Evolutionary conservation across 2,797 vertebrate genomes (phyloP), one percentile per base, ranked within the genome.

Genomic region (Sarcoramphus papa): DNA sequence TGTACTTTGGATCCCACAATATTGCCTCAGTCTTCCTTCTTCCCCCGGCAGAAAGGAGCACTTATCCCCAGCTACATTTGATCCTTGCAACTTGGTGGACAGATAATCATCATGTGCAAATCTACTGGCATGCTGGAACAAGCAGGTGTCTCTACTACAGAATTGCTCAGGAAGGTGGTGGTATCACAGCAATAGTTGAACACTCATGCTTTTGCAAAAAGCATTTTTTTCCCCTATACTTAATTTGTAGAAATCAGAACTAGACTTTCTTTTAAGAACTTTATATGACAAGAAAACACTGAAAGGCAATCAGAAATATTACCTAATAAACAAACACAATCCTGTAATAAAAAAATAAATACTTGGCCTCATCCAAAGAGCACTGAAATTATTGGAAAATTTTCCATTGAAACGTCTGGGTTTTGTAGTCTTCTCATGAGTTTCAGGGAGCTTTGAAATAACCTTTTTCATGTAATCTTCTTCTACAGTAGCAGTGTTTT

Each of bases 371-470:
- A 73, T 57, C 18, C 67, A 76, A 87, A 89, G 27, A 37, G 31
- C 28, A 73, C 4, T n/a, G 25, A 91, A 84, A 75, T 51, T 5
- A 65, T 5, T 62, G 8, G 27, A 62, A 73, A 43, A 54, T n/a
- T 59, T 90, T 75, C 57, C 15, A 57, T 20, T 76, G 47, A 77
- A 85, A 59, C 2, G 5, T 22, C 10, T 67, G 12, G 3, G 7
- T 3, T 76, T 81, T 81, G 43, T 6, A 88, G 70, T 53, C 30
- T 37, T 79, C 54, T 59, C 51, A 85, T 35, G 18, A 77, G 30
- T 18, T 82, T 87, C 41, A n/a, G 57, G 19, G 21, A 73, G 33
- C 31, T 89, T 23, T 92, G 56, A 91, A 72, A 84, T 56, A 88
- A 64, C 33, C 15, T 84, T 88, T 90, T 62, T 17, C 30, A 40